A percentile compares a stretch with the other conserved stretches of the same genome.
These are phyloP conservation scores for Thelaira solivaga DNA, from an alignment of 2,888 invertebrate genomes.

Conservation along the genomic window DNA sequence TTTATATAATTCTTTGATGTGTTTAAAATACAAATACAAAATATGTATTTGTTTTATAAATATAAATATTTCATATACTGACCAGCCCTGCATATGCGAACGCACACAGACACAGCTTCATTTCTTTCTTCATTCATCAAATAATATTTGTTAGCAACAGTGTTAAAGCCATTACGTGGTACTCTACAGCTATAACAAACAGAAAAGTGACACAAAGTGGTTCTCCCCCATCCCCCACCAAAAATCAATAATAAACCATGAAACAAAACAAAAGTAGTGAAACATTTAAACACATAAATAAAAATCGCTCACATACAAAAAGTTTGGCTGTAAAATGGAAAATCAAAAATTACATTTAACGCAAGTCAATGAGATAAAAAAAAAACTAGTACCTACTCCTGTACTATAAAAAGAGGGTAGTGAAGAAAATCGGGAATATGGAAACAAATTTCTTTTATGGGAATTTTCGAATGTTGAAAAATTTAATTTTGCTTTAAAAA, in stretches of 20 bases:
- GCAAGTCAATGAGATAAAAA: neutral
- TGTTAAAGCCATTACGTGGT: constrained; percentile 5
- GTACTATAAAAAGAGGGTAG: neutral
- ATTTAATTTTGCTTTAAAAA: too few relatives aligned
- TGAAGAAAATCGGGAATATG: too few relatives aligned
- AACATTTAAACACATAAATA: neutral
- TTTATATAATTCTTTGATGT: too few relatives aligned
- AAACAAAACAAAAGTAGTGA: constrained; percentile 6
- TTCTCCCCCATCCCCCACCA: neutral
- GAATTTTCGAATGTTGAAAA: too few relatives aligned
- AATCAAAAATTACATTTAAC: constrained; percentile 38
- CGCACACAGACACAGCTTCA: too few relatives aligned
- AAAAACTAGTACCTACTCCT: too few relatives aligned
- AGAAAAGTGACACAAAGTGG: constrained; percentile 2
- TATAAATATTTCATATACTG: too few relatives aligned
- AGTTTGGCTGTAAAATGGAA: constrained; percentile 5
- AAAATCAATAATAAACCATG: constrained; percentile 50
- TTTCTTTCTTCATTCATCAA: constrained; percentile 37
- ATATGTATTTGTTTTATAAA: too few relatives aligned
- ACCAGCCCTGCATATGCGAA: too few relatives aligned
- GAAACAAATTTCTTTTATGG: too few relatives aligned
- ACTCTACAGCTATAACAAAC: constrained; percentile 2
- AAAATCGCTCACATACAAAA: neutral
- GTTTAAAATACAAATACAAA: too few relatives aligned
- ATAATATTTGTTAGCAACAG: constrained; percentile 10